Conservation (phyloP, 2,113 vertebrate species). For the Alethe castanea region DNA sequence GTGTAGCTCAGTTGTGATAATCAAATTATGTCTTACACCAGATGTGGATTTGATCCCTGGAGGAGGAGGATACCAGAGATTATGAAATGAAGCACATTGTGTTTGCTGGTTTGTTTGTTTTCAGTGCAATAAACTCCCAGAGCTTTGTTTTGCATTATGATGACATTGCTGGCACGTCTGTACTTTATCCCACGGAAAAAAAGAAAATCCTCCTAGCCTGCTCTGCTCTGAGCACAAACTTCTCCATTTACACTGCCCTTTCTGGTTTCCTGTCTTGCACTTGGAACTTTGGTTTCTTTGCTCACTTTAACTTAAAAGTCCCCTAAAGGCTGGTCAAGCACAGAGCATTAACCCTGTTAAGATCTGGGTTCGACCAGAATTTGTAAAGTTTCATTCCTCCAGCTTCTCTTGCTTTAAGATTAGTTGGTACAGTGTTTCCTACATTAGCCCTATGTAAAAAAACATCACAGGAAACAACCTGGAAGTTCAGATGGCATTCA, state of each 20-base stretch:
- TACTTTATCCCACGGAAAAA: neutral
- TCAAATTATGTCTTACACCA: neutral
- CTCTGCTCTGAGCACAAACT: neutral
- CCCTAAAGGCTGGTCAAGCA: neutral
- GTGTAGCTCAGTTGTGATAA: neutral
- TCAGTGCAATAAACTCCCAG: neutral
- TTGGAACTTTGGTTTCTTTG: neutral
- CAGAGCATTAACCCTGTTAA: neutral
- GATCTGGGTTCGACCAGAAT: neutral
- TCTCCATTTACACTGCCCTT: neutral
- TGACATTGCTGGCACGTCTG: neutral
- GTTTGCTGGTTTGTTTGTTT: constrained; percentile 20
- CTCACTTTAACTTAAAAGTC: neutral
- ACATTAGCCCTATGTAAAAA: neutral
- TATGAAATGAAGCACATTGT: neutral
- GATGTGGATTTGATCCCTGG: constrained; percentile 12
- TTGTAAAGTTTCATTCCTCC: neutral
- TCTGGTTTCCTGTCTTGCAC: neutral
- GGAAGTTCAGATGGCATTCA: neutral
- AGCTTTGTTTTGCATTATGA: constrained; percentile 21
- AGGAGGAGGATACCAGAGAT: neutral
- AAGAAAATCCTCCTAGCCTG: neutral
- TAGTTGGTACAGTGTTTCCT: neutral
- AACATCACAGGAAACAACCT: neutral
- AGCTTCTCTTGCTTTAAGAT: neutral